Evolutionary conservation across 2,797 vertebrate species (phyloP).

Genomic region (Buceros bicornis): DNA sequence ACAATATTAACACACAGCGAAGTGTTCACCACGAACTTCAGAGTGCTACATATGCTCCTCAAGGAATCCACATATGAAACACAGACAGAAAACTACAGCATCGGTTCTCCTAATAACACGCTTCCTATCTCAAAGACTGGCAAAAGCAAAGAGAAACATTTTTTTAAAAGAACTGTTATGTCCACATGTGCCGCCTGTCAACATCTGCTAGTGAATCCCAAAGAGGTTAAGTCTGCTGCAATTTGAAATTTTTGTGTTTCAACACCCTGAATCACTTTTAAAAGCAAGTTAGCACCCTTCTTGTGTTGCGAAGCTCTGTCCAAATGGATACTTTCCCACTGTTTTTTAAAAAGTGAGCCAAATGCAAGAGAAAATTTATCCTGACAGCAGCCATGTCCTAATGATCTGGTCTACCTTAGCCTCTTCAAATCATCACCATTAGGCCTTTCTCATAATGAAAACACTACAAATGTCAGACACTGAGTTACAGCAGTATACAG

Average conservation of each 20-base stretch:
- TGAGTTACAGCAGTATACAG: neutral
- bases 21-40: neutral
- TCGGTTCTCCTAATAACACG: neutral
- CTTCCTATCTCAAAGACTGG: constrained; percentile 1
- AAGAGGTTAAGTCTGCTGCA: neutral
- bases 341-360: neutral
- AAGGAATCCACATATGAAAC: neutral
- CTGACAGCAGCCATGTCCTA: neutral
- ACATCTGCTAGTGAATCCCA: neutral
- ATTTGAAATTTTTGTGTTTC: neutral
- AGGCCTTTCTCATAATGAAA: neutral
- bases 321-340: neutral
- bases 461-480: neutral
- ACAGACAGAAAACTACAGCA: neutral
- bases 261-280: neutral
- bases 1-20: neutral
- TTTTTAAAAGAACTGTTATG: neutral
- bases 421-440: neutral
- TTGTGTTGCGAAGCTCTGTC: neutral
- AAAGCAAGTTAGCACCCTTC: neutral
- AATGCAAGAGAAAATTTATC: neutral
- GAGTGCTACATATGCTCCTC: neutral
- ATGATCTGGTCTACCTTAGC: neutral
- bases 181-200: constrained; percentile 15
- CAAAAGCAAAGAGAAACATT: constrained; percentile 38